Percentiles rank a stretch among this genome's conserved stretches.
Evolutionary conservation across 2,888 invertebrate genomes (phyloP).

Genomic region (Molanna angustata): DNA sequence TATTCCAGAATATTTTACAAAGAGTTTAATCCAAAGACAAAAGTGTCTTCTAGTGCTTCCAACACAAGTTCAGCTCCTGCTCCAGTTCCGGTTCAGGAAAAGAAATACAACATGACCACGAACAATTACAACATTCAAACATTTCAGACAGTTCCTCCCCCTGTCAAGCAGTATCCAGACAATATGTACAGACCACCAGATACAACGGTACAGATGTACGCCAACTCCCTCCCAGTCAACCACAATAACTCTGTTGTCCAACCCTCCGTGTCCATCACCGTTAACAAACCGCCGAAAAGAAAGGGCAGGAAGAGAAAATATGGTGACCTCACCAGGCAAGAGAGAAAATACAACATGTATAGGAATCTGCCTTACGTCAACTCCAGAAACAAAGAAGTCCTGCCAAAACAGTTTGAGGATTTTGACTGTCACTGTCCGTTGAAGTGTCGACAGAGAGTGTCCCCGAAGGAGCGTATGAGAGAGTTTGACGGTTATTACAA

Average conservation of each 20-base stretch:
- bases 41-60: background rate
- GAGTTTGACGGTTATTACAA: constrained; percentile 11
- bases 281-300: constrained; percentile 3
- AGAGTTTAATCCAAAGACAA: constrained; percentile 3
- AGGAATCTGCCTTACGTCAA: constrained; percentile 12
- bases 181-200: background rate
- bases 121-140: background rate
- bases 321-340: constrained; percentile 11
- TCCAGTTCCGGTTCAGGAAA: background rate
- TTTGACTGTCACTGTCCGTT: constrained; percentile 15
- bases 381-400: constrained; percentile 11
- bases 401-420: constrained; percentile 15
- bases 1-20: constrained; percentile 12
- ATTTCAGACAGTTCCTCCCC: background rate
- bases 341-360: constrained; percentile 13
- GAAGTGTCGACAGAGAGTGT: constrained; percentile 11
- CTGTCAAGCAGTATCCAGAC: background rate
- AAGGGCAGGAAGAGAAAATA: constrained; percentile 14
- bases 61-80: background rate
- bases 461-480: constrained; percentile 6
- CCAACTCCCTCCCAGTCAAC: background rate
- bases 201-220: background rate
- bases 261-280: background rate
- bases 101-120: background rate
- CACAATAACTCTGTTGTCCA: background rate